phyloP scores from a whole-genome alignment of 2,113 vertebrate genomes.

The Limanda limanda region DNA sequence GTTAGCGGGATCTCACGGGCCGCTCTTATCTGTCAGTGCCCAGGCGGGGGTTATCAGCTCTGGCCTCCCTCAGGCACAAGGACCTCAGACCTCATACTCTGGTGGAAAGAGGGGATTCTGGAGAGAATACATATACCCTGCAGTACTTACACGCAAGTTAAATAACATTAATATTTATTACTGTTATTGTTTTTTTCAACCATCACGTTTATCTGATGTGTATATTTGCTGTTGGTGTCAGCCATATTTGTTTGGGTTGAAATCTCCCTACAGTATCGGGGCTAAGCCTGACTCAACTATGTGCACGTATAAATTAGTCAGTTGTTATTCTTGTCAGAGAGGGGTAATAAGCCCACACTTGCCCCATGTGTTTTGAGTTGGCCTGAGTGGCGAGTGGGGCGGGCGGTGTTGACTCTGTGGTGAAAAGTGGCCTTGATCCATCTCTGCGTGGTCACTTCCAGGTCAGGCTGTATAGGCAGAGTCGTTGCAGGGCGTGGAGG shows the following conservation, averaged over 20 bases:
- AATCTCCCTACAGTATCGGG: constrained; percentile 45
- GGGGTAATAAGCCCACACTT: constrained; percentile 75
- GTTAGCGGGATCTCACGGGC: constrained; percentile 67
- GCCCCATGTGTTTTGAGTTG: constrained; percentile 81
- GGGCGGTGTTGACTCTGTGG: constrained; percentile 76
- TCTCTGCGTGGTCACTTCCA: constrained; percentile 78
- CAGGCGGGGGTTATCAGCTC: constrained; percentile 68
- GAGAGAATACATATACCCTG: neutral
- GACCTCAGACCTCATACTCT: constrained; percentile 69
- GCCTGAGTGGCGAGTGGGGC: constrained; percentile 70
- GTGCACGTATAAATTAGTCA: constrained; percentile 65
- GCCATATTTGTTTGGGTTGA: constrained; percentile 60
- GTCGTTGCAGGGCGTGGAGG: constrained; percentile 47
- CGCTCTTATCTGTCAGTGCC: constrained; percentile 68
- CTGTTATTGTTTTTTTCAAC: neutral
- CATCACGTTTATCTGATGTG: constrained; percentile 31
- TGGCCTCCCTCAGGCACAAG: constrained; percentile 61
- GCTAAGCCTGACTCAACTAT: constrained; percentile 35
- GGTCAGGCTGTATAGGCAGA: constrained; percentile 70
- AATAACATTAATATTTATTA: neutral
- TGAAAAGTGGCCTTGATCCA: constrained; percentile 82
- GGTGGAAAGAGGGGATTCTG: constrained; percentile 16
- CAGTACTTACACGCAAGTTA: neutral
- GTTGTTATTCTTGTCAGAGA: constrained; percentile 76
- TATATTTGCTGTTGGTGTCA: constrained; percentile 39